phyloP scores from a whole-genome alignment of 2,888 invertebrate genomes.

The Pterostichus niger region DNA sequence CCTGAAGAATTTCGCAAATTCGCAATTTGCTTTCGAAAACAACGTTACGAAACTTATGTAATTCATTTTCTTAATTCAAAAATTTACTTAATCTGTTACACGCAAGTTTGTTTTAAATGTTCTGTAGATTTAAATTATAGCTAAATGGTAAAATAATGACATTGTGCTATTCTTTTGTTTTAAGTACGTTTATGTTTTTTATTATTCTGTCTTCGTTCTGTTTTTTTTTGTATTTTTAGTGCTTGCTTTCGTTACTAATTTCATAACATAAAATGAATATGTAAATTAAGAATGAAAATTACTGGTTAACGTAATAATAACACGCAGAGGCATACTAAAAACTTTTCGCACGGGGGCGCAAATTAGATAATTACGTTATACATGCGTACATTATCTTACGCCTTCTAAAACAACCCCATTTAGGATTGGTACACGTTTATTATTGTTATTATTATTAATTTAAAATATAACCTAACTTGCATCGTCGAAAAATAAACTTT shows the following conservation, averaged over 20 bases:
- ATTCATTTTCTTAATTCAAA: conserved; percentile 42
- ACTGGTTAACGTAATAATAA: conserved; percentile 49
- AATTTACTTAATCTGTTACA: conserved; percentile 46
- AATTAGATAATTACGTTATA: conserved; percentile 43
- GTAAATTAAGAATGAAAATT: conserved; percentile 48
- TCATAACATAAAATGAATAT: conserved; percentile 48
- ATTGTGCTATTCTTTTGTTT: conserved; percentile 24
- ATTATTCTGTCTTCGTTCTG: conserved; percentile 29
- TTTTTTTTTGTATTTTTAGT: conserved; percentile 37
- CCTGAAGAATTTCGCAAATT: conserved; percentile 47
- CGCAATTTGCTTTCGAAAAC: conserved; percentile 26
- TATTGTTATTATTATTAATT: too few relatives aligned
- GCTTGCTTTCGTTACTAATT: conserved; percentile 37
- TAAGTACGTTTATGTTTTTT: conserved; percentile 7
- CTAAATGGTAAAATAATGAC: conserved; percentile 39
- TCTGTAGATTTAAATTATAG: conserved; percentile 10
- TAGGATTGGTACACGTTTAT: too few relatives aligned
- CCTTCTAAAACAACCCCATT: background rate
- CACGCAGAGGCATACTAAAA: conserved; percentile 39
- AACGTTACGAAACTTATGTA: conserved; percentile 49
- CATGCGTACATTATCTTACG: conserved; percentile 9
- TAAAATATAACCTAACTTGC: too few relatives aligned
- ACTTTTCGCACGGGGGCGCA: conserved; percentile 29
- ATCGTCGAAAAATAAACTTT: too few relatives aligned
- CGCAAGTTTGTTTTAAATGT: conserved; percentile 10